Conservation (phyloP, 2,797 vertebrate species). For the Brotula barbata region DNA sequence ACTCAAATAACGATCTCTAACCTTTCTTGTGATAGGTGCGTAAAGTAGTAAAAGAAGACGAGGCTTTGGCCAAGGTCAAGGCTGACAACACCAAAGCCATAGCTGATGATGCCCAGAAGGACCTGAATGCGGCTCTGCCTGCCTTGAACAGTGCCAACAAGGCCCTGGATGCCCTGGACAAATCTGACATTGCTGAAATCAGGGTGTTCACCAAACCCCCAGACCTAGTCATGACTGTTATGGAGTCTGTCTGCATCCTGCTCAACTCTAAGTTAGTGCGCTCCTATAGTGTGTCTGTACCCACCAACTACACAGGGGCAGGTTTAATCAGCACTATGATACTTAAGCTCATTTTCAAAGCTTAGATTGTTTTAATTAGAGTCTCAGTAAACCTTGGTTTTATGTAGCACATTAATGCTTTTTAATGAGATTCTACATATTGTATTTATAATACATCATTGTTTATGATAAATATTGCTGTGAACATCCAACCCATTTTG, state of each 20-base stretch:
- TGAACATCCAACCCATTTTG: not conserved
- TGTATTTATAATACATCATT: no score
- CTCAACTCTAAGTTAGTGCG: slow-evolving; percentile 83
- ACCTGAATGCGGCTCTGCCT: slow-evolving; percentile 84
- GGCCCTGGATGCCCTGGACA: slow-evolving; percentile 85
- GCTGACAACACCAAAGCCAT: slow-evolving; percentile 87
- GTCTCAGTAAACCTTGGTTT: no score
- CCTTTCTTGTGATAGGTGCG: slow-evolving; percentile 72
- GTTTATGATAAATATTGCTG: not conserved
- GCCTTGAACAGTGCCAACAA: slow-evolving; percentile 82
- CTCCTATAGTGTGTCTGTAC: not conserved
- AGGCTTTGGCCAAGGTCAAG: slow-evolving; percentile 83
- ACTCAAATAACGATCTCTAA: no score
- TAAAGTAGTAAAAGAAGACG: slow-evolving; percentile 81
- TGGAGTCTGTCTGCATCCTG: slow-evolving; percentile 87
- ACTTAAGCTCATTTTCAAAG: no score
- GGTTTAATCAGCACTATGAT: no score
- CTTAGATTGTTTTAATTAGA: no score
- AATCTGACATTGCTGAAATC: slow-evolving; percentile 87
- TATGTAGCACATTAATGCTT: no score
- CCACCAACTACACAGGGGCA: no score
- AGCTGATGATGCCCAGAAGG: slow-evolving; percentile 83
- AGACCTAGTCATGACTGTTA: slow-evolving; percentile 86
- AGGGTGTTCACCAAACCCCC: slow-evolving; percentile 87
- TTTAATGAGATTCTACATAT: no score